Base-by-base conservation (phyloP, 2,888 invertebrate species). In the Epistrophe eligans region DNA sequence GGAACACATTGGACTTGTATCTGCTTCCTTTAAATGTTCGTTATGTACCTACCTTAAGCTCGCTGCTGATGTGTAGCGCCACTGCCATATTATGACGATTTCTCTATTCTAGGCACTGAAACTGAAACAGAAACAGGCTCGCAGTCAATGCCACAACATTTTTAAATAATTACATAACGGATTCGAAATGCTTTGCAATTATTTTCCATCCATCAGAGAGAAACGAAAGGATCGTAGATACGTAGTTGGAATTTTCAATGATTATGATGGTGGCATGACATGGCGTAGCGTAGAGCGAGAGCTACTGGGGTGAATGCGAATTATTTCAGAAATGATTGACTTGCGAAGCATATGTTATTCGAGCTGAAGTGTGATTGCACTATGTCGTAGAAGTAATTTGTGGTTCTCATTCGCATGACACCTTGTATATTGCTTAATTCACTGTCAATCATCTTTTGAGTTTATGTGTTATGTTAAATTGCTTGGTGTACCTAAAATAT, bases 121-220 rank as follows among this genome's bases (percentile, higher is more conserved):
- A 24, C 24, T 24, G 24, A 55, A 70, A 40, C 55, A 24, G 24
- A 55, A 70, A 40, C 55, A 24, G 24, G 55, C 55, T 55, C 70
- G 19, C 19, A 50, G 66, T n/a, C 66, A 66, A 19, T 35, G 66
- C 66, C 50, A 35, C 66, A 35, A 52, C 84, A 71, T 67, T 79
- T 71, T 79, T 60, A 71, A 79, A 80, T 79, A 80, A 84, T 71
- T 79, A 58, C 64, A 58, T 79, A 77, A 71, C 57, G 57, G 58
- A 57, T 66, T 57, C 35, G n/a, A 55, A 70, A 70, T 55, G 52
- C 55, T 40, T 15, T 40, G 70, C 55, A 70, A 70, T 70, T 70
- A 70, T 70, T 55, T 52, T 55, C 70, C 35, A 67, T 50, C 70
- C 40, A 62, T 40, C 40, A 35, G 48, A 55, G 48, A 55, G 70